phyloP scores from a whole-genome alignment of 2,888 invertebrate genomes.

The Adineta ricciae region DNA sequence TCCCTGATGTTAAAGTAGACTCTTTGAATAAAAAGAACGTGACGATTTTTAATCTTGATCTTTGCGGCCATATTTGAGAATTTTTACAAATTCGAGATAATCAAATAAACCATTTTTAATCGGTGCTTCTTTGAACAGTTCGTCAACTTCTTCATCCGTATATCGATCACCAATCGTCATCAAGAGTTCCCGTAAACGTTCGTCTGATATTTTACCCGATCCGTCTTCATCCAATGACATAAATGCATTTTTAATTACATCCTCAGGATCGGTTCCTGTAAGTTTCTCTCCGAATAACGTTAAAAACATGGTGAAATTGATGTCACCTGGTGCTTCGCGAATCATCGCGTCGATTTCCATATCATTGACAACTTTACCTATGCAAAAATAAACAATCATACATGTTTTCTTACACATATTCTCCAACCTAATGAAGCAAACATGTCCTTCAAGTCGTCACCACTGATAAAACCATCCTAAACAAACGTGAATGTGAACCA shows the following conservation, averaged over 20 bases:
- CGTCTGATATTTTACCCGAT: slow-evolving; percentile 79
- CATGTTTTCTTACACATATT: no score
- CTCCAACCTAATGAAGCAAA: slow-evolving; percentile 66
- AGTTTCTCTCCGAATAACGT: slow-evolving; percentile 93
- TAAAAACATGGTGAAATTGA: slow-evolving; percentile 98
- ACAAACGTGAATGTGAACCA: not conserved
- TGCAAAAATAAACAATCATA: no score
- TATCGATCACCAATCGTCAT: slow-evolving; percentile 91
- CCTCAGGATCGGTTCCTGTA: slow-evolving; percentile 95
- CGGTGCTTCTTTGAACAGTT: slow-evolving; percentile 95
- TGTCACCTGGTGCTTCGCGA: slow-evolving; percentile 94
- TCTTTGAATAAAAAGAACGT: not conserved
- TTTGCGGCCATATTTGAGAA: slow-evolving; percentile 85
- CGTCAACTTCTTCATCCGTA: slow-evolving; percentile 83
- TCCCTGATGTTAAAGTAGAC: not conserved
- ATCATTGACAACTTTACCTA: slow-evolving; percentile 76
- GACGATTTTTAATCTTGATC: not conserved
- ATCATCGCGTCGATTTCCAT: slow-evolving; percentile 94
- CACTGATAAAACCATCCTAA: slow-evolving; percentile 87
- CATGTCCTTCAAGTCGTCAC: slow-evolving; percentile 97
- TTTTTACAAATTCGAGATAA: slow-evolving; percentile 94
- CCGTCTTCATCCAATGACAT: slow-evolving; percentile 98
- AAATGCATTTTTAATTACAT: slow-evolving; percentile 97
- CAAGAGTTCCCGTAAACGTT: slow-evolving; percentile 80
- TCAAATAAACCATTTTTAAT: slow-evolving; percentile 84